Base-by-base conservation (phyloP, 2,888 invertebrate species). In the Harmothoe impar region DNA sequence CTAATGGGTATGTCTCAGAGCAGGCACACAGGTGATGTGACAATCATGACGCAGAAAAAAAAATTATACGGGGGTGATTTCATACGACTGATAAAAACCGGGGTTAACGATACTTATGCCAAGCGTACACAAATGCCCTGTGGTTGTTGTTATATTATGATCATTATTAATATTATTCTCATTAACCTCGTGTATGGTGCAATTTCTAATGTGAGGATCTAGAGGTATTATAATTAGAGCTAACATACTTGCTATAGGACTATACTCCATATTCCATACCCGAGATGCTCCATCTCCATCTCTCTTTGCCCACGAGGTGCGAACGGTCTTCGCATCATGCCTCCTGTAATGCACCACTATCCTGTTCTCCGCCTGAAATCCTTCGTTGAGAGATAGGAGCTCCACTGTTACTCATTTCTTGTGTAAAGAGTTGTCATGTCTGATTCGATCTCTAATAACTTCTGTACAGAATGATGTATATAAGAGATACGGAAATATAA, bases 401-500 rank as follows among this genome's bases (percentile, higher is more conserved):
- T 43, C 81, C 23, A 43, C 81, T 23, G 81, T 29, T 86, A 52
- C 86, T 54, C 86, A 52, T 54, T 54, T 56, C 33, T 52, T 54
- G 56, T 86, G 86, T 86, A 56, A 56, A 52, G 31, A 54, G 52
- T 56, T 84, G 29, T 86, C 86, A 86, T 86, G 86, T 86, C 52
- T 86, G 52, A 56, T 86, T 86, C 86, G 23, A 86, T 31, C 54
- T 54, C 33, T 56, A 54, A 54, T 54, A 15, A 52, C n/a, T 86
- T 86, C 54, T 86, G 56, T 56, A 86, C 54, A 86, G 25, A 29
- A 86, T 54, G 86, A 54, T 86, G 86, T 86, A 86, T 86, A 86
- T 86, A 86, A 86, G 86, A 54, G 86, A 86, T 86, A 86, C 54
- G 25, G 31, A 86, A 29, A 86, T 86, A 86, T 86, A 86, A 86